A percentile compares a stretch with the other conserved stretches of the same genome.
Conservation (phyloP, 2,888 invertebrate genomes). For the Macropis europaea region DNA sequence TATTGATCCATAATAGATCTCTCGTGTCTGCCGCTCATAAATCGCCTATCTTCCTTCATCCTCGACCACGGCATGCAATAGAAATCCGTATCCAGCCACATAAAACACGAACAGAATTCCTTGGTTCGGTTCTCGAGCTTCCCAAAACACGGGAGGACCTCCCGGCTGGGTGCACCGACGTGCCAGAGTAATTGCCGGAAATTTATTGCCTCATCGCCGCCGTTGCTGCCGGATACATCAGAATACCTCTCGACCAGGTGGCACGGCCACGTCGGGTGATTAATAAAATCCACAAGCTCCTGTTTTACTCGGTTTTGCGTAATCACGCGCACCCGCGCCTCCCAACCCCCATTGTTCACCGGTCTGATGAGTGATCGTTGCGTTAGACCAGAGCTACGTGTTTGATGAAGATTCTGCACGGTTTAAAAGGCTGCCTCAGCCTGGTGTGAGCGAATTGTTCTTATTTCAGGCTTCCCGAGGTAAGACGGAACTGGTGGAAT, state of each 20-base stretch:
- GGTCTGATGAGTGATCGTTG: too few relatives aligned
- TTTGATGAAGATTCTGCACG: too few relatives aligned
- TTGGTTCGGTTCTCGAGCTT: not conserved
- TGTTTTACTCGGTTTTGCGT: constrained; percentile 18
- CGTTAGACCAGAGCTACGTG: too few relatives aligned
- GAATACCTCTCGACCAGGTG: constrained; percentile 26
- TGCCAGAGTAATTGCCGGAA: constrained; percentile 44
- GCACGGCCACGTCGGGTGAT: constrained; percentile 19
- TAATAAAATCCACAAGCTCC: constrained; percentile 35
- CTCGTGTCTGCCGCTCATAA: constrained; percentile 37
- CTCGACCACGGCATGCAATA: constrained; percentile 22
- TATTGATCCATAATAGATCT: constrained; percentile 52
- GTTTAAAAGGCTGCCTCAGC: too few relatives aligned
- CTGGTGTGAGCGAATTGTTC: too few relatives aligned
- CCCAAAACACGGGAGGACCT: not conserved
- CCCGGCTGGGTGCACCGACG: constrained; percentile 4
- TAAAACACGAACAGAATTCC: not conserved
- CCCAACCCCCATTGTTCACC: too few relatives aligned
- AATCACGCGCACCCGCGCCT: constrained; percentile 7
- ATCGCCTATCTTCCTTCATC: constrained; percentile 23
- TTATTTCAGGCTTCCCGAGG: too few relatives aligned
- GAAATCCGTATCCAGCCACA: constrained; percentile 20
- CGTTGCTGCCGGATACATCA: constrained; percentile 31
- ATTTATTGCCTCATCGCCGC: constrained; percentile 48
- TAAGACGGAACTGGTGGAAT: too few relatives aligned